Evolutionary conservation across 1,140 invertebrate species (phyloP), one percentile per base, ranked within the genome.

Genomic region (Leptonema lineaticorne): DNA sequence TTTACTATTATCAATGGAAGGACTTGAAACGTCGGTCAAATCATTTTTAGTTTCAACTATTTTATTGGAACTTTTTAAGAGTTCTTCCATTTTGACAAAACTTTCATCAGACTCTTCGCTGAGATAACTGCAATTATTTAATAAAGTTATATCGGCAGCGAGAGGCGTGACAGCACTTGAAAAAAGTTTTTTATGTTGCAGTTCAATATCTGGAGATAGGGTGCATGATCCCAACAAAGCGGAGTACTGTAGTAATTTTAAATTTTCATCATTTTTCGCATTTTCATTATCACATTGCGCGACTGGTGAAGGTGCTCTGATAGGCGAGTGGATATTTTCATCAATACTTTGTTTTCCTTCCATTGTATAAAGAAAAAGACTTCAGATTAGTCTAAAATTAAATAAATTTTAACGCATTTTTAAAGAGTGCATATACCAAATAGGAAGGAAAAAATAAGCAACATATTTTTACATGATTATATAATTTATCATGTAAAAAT

Each of bases 81-180:
- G 46, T 18, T 63, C 28, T 59, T 73, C 72, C 53, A 68, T 69
- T 58, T 37, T 48, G 1, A 70, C 16, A 46, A 73, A 73, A 64
- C 72, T 71, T 22, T 73, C 67, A 56, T 73, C 72, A 9, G 72
- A 71, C 24, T 71, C 69, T 16, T 69, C 29, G 11, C 30, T 9
- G 28, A 33, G 45, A 69, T 63, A 71, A 22, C 62, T 27, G 16
- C 22, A 41, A 30, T 67, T 66, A 8, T 65, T 46, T 8, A 68
- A 29, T 24, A 73, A 16, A 5, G 69, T 24, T 20, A 68, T 73
- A 33, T 66, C 56, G 28, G 69, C 24, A 14, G 69, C 57, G 28
- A 58, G 30, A 26, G 53, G 29, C 8, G 33, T 16, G 50, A 58
- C 14, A 27, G 6, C 29, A 26, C 37, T 2, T 33, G 65, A n/a